Percentiles rank a stretch among this genome's conserved stretches.
phyloP scores from a whole-genome alignment of 37 sponge, comb jelly and placozoan species.

The Haliclona indistincta region DNA sequence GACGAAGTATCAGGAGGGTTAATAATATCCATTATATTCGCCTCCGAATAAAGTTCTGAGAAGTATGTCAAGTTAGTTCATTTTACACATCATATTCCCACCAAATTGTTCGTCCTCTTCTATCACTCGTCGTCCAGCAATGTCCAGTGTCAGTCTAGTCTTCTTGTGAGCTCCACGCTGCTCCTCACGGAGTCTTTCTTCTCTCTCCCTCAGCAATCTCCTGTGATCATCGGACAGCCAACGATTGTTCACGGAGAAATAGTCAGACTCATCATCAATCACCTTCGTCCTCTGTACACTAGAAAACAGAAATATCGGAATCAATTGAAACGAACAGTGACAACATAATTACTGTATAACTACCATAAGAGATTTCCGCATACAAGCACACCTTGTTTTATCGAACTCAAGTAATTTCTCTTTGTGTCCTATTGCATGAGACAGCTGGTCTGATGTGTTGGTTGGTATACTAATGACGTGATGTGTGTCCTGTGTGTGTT shows the following conservation, averaged over 20 bases:
- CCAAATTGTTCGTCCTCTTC: conserved; percentile 50
- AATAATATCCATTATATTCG: neutral
- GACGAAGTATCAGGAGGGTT: neutral
- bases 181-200: conserved; percentile 53
- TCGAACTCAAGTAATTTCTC: conserved; percentile 89
- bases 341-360: neutral
- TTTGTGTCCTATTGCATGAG: conserved; percentile 76
- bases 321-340: neutral
- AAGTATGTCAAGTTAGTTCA: neutral
- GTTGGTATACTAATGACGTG: no score
- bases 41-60: neutral
- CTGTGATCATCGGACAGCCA: conserved; percentile 76
- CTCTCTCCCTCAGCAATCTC: conserved; percentile 52
- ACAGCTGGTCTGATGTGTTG: conserved; percentile 5
- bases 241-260: conserved; percentile 73
- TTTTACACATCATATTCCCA: conserved; percentile 14
- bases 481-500: no score
- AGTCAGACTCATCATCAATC: conserved; percentile 92
- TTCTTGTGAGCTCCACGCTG: conserved; percentile 53
- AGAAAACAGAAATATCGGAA: neutral
- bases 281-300: conserved; percentile 80
- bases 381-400: conserved; percentile 63
- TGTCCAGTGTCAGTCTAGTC: conserved; percentile 77
- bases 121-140: conserved; percentile 84
- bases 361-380: no score